Evolutionary conservation across 2,113 vertebrate genomes (phyloP), one percentile per base, ranked within the genome.

Genomic region (Forbesichthys agassizii): DNA sequence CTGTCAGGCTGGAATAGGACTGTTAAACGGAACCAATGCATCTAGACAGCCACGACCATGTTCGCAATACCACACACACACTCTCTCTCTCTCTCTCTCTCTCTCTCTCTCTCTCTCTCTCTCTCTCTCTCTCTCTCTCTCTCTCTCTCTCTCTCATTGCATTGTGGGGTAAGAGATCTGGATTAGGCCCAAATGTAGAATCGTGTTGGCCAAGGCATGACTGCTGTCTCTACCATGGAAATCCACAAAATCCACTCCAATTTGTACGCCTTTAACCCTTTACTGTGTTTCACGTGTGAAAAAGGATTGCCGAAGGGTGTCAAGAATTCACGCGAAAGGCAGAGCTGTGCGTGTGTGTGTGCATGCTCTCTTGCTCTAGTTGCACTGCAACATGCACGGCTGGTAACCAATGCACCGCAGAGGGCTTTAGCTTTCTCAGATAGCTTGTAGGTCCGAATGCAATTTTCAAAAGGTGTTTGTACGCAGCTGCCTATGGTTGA

Each of bases 21-120:
- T 65, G 82, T 91, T 91, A 91, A 87, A 91, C 48, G 89, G 90
- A 91, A 91, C 91, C 88, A 88, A 92, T 90, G 90, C 88, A 88
- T 91, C 90, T 47, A 8, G 84, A 83, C 85, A 81, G 56, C 81
- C 81, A 77, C 73, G 84, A 85, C 88, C 84, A 73, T 75, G 80
- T 82, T 78, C 73, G 84, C 86, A 90, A 89, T 84, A 75, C 67
- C 73, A 71, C 69, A 49, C 18, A 10, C n/a, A n/a, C n/a, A n/a
- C n/a, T n/a, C n/a, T n/a, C n/a, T n/a, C n/a, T n/a, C n/a, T n/a
- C n/a, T n/a, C n/a, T 69, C 20, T 48, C 20, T 51, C 49, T n/a
- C 16, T 42, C 60, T 63, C 61, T 42, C 57, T 42, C 18, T 82
- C 76, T 59, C 73, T 66, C 78, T 65, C 47, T 69, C 20, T 48